phyloP scores from a whole-genome alignment of 1,140 invertebrate genomes.

The Orius insidiosus region DNA sequence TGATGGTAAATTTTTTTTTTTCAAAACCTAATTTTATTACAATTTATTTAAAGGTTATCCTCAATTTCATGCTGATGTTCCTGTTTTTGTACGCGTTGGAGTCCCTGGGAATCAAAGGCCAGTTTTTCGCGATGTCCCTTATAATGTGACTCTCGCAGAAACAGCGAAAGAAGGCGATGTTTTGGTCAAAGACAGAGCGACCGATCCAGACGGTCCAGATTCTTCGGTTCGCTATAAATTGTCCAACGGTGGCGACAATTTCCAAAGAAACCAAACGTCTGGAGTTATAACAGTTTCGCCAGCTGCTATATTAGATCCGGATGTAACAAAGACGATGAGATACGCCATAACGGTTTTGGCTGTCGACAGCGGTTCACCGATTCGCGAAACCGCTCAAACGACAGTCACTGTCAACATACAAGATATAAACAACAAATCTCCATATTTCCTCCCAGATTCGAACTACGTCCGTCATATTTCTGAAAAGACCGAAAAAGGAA shows the following conservation, averaged over 20 bases:
- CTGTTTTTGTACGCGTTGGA: conserved; percentile 48
- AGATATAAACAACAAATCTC: conserved; percentile 71
- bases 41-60: no score
- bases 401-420: conserved; percentile 51
- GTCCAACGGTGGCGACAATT: conserved; percentile 57
- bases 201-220: conserved; percentile 58
- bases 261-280: conserved; percentile 51
- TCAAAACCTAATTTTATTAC: no score
- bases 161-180: conserved; percentile 46
- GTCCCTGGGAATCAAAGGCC: conserved; percentile 60
- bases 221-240: conserved; percentile 52
- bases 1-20: conserved; percentile 30
- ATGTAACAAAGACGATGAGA: conserved; percentile 36
- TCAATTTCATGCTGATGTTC: conserved; percentile 41
- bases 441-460: conserved; percentile 43
- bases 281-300: conserved; percentile 55
- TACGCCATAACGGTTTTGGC: conserved; percentile 56
- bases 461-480: conserved; percentile 50
- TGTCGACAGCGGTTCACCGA: conserved; percentile 49
- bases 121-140: conserved; percentile 53
- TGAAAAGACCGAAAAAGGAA: conserved; percentile 45
- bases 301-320: conserved; percentile 53
- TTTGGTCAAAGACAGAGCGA: conserved; percentile 48
- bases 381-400: conserved; percentile 56
- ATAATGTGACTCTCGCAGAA: conserved; percentile 50